phyloP scores from a whole-genome alignment of 2,888 invertebrate genomes.

The Toxonevra muliebris region DNA sequence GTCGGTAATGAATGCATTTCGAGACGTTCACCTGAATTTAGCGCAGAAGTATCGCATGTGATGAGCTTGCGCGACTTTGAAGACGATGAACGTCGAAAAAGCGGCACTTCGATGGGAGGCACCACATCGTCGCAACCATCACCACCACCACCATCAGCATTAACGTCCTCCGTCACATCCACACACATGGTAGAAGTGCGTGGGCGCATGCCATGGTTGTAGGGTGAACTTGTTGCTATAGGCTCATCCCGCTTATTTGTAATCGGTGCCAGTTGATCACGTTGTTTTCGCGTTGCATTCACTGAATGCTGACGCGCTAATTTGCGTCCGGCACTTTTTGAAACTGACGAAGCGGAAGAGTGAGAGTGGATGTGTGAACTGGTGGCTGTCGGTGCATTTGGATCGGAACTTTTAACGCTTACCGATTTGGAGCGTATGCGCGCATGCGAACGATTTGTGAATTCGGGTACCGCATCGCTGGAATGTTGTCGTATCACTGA shows the following conservation, averaged over 20 bases:
- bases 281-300: constrained; percentile 39
- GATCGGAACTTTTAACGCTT: constrained; percentile 55
- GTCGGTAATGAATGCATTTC: constrained; percentile 53
- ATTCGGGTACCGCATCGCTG: constrained; percentile 51
- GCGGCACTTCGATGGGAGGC: constrained; percentile 11
- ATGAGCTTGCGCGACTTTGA: constrained; percentile 53
- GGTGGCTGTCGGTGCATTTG: background rate
- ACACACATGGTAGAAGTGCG: constrained; percentile 49
- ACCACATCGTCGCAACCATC: background rate
- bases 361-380: background rate
- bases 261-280: constrained; percentile 43
- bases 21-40: constrained; percentile 53
- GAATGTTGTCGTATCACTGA: constrained; percentile 63
- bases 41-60: constrained; percentile 58
- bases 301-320: constrained; percentile 45
- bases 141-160: background rate
- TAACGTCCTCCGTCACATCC: constrained; percentile 20
- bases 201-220: constrained; percentile 40
- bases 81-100: constrained; percentile 21
- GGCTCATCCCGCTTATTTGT: constrained; percentile 46
- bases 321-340: constrained; percentile 24
- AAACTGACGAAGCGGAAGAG: no score
- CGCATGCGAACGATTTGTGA: constrained; percentile 55
- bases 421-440: constrained; percentile 66
- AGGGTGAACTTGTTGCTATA: constrained; percentile 49